Percentiles rank a stretch among this genome's conserved stretches.
Conservation (phyloP, 2,888 invertebrate species). For the Drosophila stalkeri region DNA sequence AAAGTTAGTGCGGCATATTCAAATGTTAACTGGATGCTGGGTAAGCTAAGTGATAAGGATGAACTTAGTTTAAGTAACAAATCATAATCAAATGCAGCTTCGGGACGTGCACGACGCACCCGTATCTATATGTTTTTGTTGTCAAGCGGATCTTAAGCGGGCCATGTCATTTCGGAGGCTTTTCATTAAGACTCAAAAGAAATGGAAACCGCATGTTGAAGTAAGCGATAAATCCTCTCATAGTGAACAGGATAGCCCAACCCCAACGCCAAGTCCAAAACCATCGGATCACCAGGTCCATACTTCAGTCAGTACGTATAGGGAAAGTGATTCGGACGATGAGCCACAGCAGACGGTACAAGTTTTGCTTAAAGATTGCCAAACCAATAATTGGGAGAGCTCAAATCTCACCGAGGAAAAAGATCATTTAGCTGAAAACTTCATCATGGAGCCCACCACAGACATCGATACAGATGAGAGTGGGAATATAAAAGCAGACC, state of each 20-base stretch:
- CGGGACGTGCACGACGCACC: constrained; percentile 34
- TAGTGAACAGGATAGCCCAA: constrained; percentile 32
- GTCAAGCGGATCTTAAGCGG: constrained; percentile 59
- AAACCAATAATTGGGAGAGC: not conserved
- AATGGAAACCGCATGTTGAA: constrained; percentile 32
- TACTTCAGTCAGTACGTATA: constrained; percentile 10
- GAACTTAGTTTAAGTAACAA: not conserved
- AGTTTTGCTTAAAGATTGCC: constrained; percentile 47
- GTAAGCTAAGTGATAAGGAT: constrained; percentile 26
- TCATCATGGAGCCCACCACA: constrained; percentile 3
- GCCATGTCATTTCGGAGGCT: constrained; percentile 56
- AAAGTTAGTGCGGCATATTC: constrained; percentile 47
- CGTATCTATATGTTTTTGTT: constrained; percentile 54
- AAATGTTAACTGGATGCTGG: constrained; percentile 54
- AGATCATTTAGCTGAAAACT: constrained; percentile 38
- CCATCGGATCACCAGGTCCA: not conserved
- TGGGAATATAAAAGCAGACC: not conserved
- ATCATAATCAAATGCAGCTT: constrained; percentile 27
- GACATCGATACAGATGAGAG: constrained; percentile 32
- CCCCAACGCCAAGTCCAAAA: not conserved
- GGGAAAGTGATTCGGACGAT: constrained; percentile 19
- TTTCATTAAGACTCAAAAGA: constrained; percentile 59
- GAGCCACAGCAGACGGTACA: constrained; percentile 46
- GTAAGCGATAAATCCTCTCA: constrained; percentile 12
- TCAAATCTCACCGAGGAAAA: constrained; percentile 22